Base-by-base conservation (phyloP, 2,113 vertebrate species). In the Dicentrarchus labrax region DNA sequence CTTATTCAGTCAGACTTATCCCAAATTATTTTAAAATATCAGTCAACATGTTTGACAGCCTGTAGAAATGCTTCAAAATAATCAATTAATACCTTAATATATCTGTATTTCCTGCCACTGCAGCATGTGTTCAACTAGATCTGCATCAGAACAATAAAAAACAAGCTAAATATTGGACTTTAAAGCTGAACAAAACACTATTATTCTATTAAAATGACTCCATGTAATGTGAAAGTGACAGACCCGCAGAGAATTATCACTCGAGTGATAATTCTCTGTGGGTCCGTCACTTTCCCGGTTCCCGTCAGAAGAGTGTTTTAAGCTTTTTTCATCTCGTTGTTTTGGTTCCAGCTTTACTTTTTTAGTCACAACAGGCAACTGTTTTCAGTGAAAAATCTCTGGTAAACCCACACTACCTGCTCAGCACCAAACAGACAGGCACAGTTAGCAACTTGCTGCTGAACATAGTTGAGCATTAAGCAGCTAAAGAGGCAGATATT, bases 391-490 rank as follows among this genome's bases (percentile, higher is more conserved):
- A 17, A 62, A 51, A 30, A 9, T 17, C n/a, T 41, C 12, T 41
- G 15, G 13, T 61, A 41, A 24, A 51, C 36, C 6, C 22, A 41
- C 10, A 8, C n/a, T 30, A 39, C 22, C 48, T 24, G 15, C 19
- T 57, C 8, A 39, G 50, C 57, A 16, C 47, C 72, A 47, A 16
- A 64, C 22, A 19, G 65, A 19, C n/a, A 36, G 53, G 45, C 17
- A 24, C 3, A 50, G 1, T 41, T 4, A 15, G 3, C 0, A 0
- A 60, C 11, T 21, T 3, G 30, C 15, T 51, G 1, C 36, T 73
- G 47, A 64, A 41, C 72, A 39, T 39, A 61, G 45, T 75, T 12
- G 30, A 51, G 39, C 39, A n/a, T 65, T 65, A 45, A 65, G 21
- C 19, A 6, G 19, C 38, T 41, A 12, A 64, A 62, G 36, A 36